phyloP scores from a whole-genome alignment of 2,888 invertebrate genomes.

The Agrochola lota region DNA sequence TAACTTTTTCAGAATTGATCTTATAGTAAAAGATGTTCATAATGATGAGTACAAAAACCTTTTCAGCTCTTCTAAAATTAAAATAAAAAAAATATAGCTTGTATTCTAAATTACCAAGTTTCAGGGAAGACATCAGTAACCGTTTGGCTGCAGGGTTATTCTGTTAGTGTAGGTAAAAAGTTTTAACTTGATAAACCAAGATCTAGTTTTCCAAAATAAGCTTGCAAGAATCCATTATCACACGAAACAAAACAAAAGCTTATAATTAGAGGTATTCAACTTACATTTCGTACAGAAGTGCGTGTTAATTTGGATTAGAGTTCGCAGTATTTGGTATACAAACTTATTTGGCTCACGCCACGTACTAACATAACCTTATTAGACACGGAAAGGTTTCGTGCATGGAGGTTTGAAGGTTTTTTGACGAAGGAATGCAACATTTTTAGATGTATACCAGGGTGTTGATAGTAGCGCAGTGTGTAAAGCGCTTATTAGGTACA shows the following conservation, averaged over 20 bases:
- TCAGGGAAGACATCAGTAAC: background rate
- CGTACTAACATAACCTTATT: conserved; percentile 46
- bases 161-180: too few relatives aligned
- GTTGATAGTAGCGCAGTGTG: background rate
- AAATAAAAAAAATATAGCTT: too few relatives aligned
- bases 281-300: conserved; percentile 40
- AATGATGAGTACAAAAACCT: background rate
- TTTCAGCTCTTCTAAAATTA: too few relatives aligned
- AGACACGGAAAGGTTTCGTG: conserved; percentile 44
- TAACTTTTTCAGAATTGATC: background rate
- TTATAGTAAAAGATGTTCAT: background rate
- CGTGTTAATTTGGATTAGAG: conserved; percentile 55
- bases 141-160: background rate
- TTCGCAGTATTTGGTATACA: conserved; percentile 47
- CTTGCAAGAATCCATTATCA: background rate
- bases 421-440: conserved; percentile 15
- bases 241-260: conserved; percentile 20
- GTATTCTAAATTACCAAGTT: background rate
- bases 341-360: conserved; percentile 52
- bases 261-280: conserved; percentile 11
- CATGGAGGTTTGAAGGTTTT: conserved; percentile 22
- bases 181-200: background rate
- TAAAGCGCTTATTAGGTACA: background rate
- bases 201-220: background rate
- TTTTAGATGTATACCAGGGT: background rate